Percentiles rank a stretch among this genome's conserved stretches.
Conservation (phyloP, 2,113 vertebrate species). For the Salvelinus sp. region DNA sequence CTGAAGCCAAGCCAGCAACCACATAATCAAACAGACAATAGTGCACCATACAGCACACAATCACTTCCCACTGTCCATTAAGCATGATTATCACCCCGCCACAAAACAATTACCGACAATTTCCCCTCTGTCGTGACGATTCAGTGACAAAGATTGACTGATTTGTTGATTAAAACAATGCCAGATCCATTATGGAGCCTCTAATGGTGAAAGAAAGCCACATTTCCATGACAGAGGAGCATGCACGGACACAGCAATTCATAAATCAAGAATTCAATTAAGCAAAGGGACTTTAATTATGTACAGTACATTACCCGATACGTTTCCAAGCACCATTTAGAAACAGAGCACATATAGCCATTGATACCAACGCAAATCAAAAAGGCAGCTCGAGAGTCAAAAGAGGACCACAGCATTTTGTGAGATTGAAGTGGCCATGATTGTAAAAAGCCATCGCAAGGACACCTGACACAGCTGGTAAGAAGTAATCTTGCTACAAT, state of each 20-base stretch:
- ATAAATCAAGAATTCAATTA: conserved; percentile 39
- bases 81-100: background rate
- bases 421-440: conserved; percentile 21
- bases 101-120: conserved; percentile 39
- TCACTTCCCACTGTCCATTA: background rate
- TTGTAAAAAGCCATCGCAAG: conserved; percentile 15
- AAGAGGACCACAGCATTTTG: conserved; percentile 14
- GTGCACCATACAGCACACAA: conserved; percentile 32
- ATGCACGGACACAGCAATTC: conserved; percentile 57
- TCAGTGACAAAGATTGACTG: conserved; percentile 32
- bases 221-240: conserved; percentile 38
- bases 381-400: conserved; percentile 32
- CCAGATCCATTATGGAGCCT: conserved; percentile 26
- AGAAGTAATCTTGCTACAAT: background rate
- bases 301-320: conserved; percentile 29
- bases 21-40: conserved; percentile 1
- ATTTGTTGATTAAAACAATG: conserved; percentile 46
- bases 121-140: conserved; percentile 57
- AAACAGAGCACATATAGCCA: conserved; percentile 30
- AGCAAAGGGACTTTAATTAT: conserved; percentile 37
- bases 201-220: conserved; percentile 6
- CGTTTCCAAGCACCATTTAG: conserved; percentile 44
- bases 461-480: conserved; percentile 15
- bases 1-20: background rate
- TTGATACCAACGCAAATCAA: conserved; percentile 44